A percentile compares a stretch with the other conserved stretches of the same genome.
These are phyloP conservation scores for Therioaphis trifolii DNA, from an alignment of 2,888 invertebrate species.

Conservation along the genomic window DNA sequence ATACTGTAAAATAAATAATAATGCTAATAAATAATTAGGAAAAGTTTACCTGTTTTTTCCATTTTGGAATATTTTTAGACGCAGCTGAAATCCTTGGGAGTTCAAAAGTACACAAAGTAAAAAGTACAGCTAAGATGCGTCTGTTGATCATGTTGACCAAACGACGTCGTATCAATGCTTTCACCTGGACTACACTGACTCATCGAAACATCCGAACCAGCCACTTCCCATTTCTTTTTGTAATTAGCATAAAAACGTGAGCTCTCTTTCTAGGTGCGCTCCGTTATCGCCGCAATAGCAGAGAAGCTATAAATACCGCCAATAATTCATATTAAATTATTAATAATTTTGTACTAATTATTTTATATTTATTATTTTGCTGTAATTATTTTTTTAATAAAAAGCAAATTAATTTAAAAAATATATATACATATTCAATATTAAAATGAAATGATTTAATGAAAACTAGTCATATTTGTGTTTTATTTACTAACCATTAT, in stretches of 20 bases:
- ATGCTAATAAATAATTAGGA: background rate
- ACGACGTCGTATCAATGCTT: constrained; percentile 60
- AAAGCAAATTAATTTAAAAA: background rate
- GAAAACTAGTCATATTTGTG: too few relatives aligned
- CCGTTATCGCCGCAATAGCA: background rate
- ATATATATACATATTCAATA: too few relatives aligned
- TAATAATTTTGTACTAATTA: too few relatives aligned
- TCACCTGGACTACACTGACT: constrained; percentile 62
- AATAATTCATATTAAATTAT: background rate
- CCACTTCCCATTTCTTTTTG: constrained; percentile 56
- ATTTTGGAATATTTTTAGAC: constrained; percentile 77
- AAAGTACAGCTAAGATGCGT: constrained; percentile 46
- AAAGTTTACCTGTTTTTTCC: constrained; percentile 79
- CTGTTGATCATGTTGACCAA: constrained; percentile 59
- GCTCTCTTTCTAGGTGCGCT: constrained; percentile 7
- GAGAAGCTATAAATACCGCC: constrained; percentile 4
- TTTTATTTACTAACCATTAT: too few relatives aligned
- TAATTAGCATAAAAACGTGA: constrained; percentile 56
- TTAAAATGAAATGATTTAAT: too few relatives aligned
- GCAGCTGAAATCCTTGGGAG: constrained; percentile 61
- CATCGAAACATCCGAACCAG: constrained; percentile 51
- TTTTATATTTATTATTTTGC: too few relatives aligned
- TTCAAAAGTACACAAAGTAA: constrained; percentile 62
- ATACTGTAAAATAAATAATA: background rate
- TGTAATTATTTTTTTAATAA: too few relatives aligned